Base-by-base conservation (phyloP, 2,797 vertebrate species). In the Lates japonicus region DNA sequence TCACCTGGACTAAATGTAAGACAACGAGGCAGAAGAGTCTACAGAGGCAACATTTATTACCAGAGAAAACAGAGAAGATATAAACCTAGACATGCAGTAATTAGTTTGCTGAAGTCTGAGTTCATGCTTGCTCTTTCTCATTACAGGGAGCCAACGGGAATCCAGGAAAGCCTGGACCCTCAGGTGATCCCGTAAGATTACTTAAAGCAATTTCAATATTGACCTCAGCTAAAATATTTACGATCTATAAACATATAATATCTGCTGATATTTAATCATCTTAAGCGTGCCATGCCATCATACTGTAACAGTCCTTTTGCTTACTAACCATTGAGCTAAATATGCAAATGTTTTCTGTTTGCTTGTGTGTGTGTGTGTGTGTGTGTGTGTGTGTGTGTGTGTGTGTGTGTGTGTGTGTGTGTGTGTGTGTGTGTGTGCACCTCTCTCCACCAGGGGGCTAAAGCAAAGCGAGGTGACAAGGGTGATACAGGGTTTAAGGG, bases 161-260 rank as follows among this genome's bases (percentile, higher is more conserved):
- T 88, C 80, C 80, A 84, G 96, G 95, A 89, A 91, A 90, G 58
- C 79, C 83, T 88, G 96, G 96, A 91, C 90, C 95, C 84, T 94
- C 93, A 95, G 95, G 96, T 96, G 96, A 96, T 94, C 95, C 94
- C 77, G 96, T 96, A 96, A 96, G 95, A 95, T 93, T 94, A 92
- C 85, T 90, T 93, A 87, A 93, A 88, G 86, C 87, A 91, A 83
- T 91, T 93, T 77, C 49, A 88, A 76, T 76, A 73, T 78, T 84
- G 44, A 76, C 66, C 61, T n/a, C 42, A 55, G 61, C 52, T 69
- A 55, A 82, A 70, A 48, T 78, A 3, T 58, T 20, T 64, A 1
- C 16, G 4, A 67, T 37, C 8, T 57, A 52, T 68, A n/a, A 49
- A n/a, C 11, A 39, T 25, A 16, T 54, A 13, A 67, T 37, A 2